Evolutionary conservation across 2,888 invertebrate genomes (phyloP).

Genomic region (Limnephilus lunatus): DNA sequence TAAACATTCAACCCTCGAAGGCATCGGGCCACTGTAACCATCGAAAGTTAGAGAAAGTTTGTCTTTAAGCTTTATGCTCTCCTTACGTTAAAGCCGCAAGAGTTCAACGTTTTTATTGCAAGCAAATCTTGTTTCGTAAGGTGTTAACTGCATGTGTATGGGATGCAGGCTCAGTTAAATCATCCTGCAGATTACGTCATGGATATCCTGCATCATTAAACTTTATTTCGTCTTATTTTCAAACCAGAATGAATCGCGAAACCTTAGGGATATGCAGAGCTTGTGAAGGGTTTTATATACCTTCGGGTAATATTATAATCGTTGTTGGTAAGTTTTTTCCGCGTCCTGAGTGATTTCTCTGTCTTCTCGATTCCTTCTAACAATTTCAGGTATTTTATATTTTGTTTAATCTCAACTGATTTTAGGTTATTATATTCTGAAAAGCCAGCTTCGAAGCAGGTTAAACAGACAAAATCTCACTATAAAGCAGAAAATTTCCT

Average conservation of each 20-base stretch:
- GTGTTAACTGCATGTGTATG: conserved; percentile 2
- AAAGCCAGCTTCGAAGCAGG: too few relatives aligned
- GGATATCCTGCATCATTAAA: background rate
- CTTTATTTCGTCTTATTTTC: background rate
- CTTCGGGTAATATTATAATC: background rate
- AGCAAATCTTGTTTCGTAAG: conserved; percentile 22
- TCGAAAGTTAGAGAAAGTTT: background rate
- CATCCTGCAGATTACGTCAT: background rate
- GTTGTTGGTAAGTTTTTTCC: too few relatives aligned
- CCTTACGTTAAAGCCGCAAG: background rate
- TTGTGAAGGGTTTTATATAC: background rate
- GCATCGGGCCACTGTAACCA: background rate
- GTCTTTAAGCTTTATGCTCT: background rate
- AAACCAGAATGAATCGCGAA: background rate
- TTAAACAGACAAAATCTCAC: too few relatives aligned
- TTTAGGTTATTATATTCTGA: too few relatives aligned
- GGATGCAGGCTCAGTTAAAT: background rate
- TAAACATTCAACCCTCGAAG: background rate
- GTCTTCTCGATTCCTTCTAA: too few relatives aligned
- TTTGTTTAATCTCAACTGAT: too few relatives aligned
- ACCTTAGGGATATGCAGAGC: background rate
- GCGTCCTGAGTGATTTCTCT: too few relatives aligned
- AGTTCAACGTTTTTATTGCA: conserved; percentile 22
- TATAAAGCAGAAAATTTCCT: too few relatives aligned
- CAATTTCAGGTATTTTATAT: too few relatives aligned